phyloP scores from a whole-genome alignment of 2,113 vertebrate genomes.

The Percina caprodes region DNA sequence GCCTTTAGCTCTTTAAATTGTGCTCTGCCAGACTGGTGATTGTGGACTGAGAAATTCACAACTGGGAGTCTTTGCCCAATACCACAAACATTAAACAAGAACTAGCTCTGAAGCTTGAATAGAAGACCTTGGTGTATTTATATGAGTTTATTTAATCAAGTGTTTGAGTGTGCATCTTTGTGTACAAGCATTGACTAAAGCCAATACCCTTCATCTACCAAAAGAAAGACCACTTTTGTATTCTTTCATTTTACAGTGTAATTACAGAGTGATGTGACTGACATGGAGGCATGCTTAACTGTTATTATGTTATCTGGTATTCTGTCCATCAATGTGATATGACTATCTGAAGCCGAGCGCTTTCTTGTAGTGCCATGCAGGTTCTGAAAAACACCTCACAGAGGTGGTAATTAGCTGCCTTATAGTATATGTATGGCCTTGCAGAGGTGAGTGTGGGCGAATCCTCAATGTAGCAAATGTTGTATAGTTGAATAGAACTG shows the following conservation, averaged over 20 bases:
- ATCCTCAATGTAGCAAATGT: constrained; percentile 28
- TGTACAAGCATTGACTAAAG: background rate
- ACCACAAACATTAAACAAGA: constrained; percentile 6
- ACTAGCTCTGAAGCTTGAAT: background rate
- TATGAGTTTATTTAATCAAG: background rate
- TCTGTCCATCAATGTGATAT: constrained; percentile 44
- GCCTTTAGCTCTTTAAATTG: background rate
- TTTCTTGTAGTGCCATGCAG: constrained; percentile 8
- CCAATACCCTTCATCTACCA: constrained; percentile 11
- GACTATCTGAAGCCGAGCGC: constrained; percentile 17
- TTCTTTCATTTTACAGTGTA: constrained; percentile 32
- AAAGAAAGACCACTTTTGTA: background rate
- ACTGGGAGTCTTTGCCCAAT: background rate
- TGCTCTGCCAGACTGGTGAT: background rate
- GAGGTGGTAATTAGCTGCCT: constrained; percentile 49
- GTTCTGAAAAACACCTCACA: constrained; percentile 41
- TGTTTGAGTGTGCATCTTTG: background rate
- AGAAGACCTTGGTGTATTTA: constrained; percentile 16
- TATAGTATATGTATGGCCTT: constrained; percentile 26
- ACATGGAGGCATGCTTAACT: constrained; percentile 48
- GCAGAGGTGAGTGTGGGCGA: constrained; percentile 42
- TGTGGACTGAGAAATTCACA: background rate
- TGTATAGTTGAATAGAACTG: constrained; percentile 35
- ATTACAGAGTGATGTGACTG: constrained; percentile 50
- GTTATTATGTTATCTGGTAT: constrained; percentile 50